These are phyloP conservation scores for Anagrus nilaparvatae DNA, from an alignment of 1,140 invertebrate species.

Conservation along the genomic window DNA sequence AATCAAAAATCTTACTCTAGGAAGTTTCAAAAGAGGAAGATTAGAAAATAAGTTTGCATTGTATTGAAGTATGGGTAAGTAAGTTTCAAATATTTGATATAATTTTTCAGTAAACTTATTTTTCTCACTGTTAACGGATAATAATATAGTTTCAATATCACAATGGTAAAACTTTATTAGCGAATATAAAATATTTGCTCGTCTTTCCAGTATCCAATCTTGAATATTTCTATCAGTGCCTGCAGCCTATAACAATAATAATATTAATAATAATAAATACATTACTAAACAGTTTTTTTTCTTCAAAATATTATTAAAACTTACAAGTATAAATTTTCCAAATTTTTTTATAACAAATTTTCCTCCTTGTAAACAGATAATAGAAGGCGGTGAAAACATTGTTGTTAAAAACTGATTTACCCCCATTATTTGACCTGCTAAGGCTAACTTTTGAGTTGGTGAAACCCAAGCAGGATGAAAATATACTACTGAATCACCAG, in stretches of 20 bases:
- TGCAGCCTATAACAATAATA: conserved; percentile 50
- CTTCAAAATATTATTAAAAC: conserved; percentile 20
- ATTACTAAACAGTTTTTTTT: neutral
- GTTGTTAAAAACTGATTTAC: conserved; percentile 64
- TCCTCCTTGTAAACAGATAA: conserved; percentile 69
- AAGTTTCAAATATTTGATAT: conserved; percentile 74
- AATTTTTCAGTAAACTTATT: conserved; percentile 63
- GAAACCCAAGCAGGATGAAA: conserved; percentile 81
- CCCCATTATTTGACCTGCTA: conserved; percentile 75
- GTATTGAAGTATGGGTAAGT: conserved; percentile 67
- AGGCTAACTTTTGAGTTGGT: conserved; percentile 63
- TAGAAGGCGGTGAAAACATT: conserved; percentile 59
- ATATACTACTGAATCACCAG: conserved; percentile 75
- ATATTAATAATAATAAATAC: neutral
- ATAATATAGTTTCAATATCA: conserved; percentile 58
- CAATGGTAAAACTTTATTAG: conserved; percentile 69
- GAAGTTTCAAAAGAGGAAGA: conserved; percentile 63
- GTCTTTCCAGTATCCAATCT: conserved; percentile 65
- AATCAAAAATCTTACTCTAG: conserved; percentile 50
- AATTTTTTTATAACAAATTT: conserved; percentile 74
- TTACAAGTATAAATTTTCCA: conserved; percentile 66
- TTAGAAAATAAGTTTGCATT: conserved; percentile 68
- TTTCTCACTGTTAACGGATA: conserved; percentile 47
- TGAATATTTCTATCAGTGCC: conserved; percentile 77
- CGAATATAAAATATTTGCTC: conserved; percentile 59